These are phyloP conservation scores for Mionectes olivaceus DNA, from an alignment of 2,797 vertebrate genomes.

Conservation along the genomic window DNA sequence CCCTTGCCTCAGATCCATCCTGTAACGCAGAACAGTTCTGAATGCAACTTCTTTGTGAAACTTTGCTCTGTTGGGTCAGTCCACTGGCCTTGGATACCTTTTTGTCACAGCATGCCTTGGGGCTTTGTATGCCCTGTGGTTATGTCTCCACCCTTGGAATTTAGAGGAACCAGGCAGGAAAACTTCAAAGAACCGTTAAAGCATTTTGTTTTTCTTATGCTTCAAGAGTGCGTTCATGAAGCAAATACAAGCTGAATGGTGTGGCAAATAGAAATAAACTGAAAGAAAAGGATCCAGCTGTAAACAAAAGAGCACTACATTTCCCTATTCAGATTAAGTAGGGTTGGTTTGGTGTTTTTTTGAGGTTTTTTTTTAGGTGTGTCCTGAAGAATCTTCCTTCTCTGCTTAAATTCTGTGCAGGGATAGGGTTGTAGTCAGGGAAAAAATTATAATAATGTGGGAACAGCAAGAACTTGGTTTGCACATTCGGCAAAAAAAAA, in stretches of 20 bases:
- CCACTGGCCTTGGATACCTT: constrained; percentile 60
- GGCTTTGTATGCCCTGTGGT: constrained; percentile 54
- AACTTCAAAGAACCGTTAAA: constrained; percentile 61
- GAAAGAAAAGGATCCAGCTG: background rate
- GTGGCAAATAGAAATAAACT: constrained; percentile 17
- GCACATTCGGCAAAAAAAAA: background rate
- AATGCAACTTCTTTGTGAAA: constrained; percentile 62
- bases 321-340: background rate
- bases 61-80: constrained; percentile 62
- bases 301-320: background rate
- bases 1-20: constrained; percentile 50
- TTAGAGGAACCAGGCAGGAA: constrained; percentile 32
- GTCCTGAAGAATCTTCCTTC: background rate
- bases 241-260: constrained; percentile 14
- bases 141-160: constrained; percentile 66
- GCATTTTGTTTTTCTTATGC: constrained; percentile 27
- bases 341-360: background rate
- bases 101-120: constrained; percentile 65
- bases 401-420: background rate
- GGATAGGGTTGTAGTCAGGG: background rate
- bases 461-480: background rate
- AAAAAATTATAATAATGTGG: background rate
- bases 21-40: constrained; percentile 54
- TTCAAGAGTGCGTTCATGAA: background rate
- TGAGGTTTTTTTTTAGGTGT: background rate